Conservation (phyloP, 1,140 invertebrate species). For the Neelides sp. region DNA sequence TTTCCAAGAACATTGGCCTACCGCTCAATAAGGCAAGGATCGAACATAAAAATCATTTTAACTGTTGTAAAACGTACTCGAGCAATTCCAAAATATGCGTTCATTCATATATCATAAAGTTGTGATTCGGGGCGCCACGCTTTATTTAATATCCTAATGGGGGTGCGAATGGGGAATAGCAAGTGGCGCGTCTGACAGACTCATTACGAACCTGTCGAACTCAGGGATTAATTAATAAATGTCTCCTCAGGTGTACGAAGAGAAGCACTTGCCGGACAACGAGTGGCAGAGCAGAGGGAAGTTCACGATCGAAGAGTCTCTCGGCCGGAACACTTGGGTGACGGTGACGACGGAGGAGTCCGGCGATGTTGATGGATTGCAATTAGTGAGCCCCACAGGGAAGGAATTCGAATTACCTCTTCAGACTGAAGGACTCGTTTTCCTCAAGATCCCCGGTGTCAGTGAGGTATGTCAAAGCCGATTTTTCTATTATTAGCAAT, state of each 20-base stretch:
- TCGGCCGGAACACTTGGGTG: conserved; percentile 31
- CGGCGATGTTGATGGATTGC: conserved; percentile 33
- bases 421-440: conserved; percentile 27
- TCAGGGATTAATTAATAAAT: not conserved
- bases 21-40: conserved; percentile 29
- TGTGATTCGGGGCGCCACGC: no score
- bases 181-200: no score
- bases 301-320: conserved; percentile 31
- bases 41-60: no score
- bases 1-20: conserved; percentile 25
- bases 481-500: not conserved
- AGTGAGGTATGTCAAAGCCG: conserved; percentile 20
- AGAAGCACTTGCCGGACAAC: conserved; percentile 24
- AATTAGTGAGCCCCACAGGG: conserved; percentile 31
- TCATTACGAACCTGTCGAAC: no score
- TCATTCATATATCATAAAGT: no score
- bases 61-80: no score
- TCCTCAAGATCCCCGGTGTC: conserved; percentile 24
- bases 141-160: no score
- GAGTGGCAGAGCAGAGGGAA: conserved; percentile 27
- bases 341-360: conserved; percentile 31
- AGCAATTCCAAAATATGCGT: no score
- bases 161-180: no score
- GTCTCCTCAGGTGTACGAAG: conserved; percentile 26
- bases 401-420: conserved; percentile 31